Conservation (phyloP, 2,797 vertebrate species). For the Silurus aristotelis region DNA sequence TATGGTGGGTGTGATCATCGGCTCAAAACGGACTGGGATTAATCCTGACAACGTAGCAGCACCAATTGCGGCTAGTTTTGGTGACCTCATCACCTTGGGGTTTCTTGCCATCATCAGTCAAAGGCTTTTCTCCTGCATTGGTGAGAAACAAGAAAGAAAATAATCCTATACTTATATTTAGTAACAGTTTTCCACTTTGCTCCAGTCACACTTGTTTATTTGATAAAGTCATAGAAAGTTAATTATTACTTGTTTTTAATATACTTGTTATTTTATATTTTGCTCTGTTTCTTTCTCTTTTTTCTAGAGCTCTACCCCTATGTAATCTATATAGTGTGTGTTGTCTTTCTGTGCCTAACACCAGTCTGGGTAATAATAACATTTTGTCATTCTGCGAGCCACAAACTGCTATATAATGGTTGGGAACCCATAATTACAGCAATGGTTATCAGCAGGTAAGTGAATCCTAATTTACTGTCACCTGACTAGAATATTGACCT, state of each 20-base stretch:
- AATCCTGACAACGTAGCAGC: slow-evolving; percentile 96
- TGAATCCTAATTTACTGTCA: slow-evolving; percentile 10
- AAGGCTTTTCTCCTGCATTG: slow-evolving; percentile 83
- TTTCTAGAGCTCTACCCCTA: slow-evolving; percentile 81
- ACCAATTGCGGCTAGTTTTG: slow-evolving; percentile 92
- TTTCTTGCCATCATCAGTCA: slow-evolving; percentile 88
- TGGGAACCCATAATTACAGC: slow-evolving; percentile 95
- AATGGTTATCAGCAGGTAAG: slow-evolving; percentile 92
- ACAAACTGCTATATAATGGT: slow-evolving; percentile 85
- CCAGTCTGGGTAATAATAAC: slow-evolving; percentile 88
- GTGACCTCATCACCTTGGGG: slow-evolving; percentile 91
- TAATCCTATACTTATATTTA: not conserved
- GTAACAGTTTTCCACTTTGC: not conserved
- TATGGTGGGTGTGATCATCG: slow-evolving; percentile 92
- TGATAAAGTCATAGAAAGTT: not conserved
- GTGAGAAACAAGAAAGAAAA: slow-evolving; percentile 64
- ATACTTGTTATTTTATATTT: no score
- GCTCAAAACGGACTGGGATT: slow-evolving; percentile 88
- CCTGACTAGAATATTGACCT: not conserved
- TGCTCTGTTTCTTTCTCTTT: not conserved
- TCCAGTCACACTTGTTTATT: not conserved
- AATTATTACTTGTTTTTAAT: not conserved
- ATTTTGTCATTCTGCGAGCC: slow-evolving; percentile 85
- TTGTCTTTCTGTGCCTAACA: slow-evolving; percentile 84
- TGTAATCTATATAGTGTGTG: slow-evolving; percentile 85